A percentile compares a stretch with the other conserved stretches of the same genome.
These are phyloP conservation scores for Palythoa grandiflora DNA, from an alignment of 92 coral and sea anemone species.

Conservation along the genomic window DNA sequence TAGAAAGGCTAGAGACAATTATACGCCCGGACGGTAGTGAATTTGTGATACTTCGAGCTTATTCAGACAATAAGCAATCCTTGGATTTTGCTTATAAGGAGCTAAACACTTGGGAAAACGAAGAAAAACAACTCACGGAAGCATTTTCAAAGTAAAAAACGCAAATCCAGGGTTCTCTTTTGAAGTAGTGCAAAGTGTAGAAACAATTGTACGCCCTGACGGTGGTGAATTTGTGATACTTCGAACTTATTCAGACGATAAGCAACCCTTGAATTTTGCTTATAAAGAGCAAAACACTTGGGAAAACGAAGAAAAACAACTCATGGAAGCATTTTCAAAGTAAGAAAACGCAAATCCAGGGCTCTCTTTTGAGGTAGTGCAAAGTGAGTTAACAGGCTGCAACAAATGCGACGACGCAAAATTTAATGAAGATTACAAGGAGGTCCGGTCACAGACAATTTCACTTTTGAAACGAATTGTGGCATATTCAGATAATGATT, in stretches of 20 bases:
- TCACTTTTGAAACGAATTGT: no score
- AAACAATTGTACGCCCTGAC: constrained; percentile 13
- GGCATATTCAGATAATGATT: no score
- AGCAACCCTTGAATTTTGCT: not conserved
- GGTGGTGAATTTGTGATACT: constrained; percentile 18
- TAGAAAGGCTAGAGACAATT: not conserved
- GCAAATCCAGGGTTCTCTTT: not conserved
- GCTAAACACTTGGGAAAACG: not conserved
- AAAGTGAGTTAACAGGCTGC: not conserved
- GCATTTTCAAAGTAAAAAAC: not conserved
- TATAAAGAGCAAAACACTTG: not conserved
- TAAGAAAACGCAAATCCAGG: not conserved
- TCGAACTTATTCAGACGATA: not conserved
- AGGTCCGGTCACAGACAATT: no score
- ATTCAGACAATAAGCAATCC: not conserved
- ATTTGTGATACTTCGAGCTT: constrained; percentile 19
- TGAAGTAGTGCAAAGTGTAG: not conserved
- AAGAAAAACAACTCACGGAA: not conserved
- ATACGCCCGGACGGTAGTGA: constrained; percentile 15
- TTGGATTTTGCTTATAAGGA: constrained; percentile 9
- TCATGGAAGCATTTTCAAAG: not conserved
- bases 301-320: not conserved
- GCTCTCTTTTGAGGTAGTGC: not conserved
- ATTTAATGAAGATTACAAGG: no score
- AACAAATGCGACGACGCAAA: not conserved